Conservation (phyloP, 2,888 invertebrate genomes). For the Papilio demoleus region DNA sequence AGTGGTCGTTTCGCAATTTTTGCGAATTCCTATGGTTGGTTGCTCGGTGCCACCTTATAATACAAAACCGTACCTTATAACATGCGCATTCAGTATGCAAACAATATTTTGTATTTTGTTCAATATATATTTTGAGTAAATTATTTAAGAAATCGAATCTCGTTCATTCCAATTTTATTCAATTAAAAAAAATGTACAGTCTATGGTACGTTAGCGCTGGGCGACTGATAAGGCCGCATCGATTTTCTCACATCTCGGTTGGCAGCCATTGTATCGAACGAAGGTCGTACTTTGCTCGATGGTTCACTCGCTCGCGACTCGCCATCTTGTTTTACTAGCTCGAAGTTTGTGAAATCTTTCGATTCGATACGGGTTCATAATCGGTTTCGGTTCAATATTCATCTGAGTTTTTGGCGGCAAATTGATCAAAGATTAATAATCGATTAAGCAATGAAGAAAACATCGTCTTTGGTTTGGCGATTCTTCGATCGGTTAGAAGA, state of each 20-base stretch:
- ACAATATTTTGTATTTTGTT: too few species aligned
- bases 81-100: too few species aligned
- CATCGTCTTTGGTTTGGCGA: conserved; percentile 74
- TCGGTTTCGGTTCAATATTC: conserved; percentile 61
- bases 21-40: too few species aligned
- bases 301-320: conserved; percentile 61
- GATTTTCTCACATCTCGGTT: conserved; percentile 41
- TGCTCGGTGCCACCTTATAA: too few species aligned
- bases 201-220: conserved; percentile 37
- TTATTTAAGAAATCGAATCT: not conserved
- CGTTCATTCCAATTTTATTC: not conserved
- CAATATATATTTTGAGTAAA: not conserved
- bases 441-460: conserved; percentile 68
- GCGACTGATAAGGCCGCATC: conserved; percentile 37
- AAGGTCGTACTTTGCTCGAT: conserved; percentile 61
- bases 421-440: conserved; percentile 57
- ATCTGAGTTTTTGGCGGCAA: conserved; percentile 63
- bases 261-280: conserved; percentile 52
- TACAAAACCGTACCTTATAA: too few species aligned
- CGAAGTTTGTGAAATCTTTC: conserved; percentile 60
- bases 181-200: conserved; percentile 41
- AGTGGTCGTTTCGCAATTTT: too few species aligned
- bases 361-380: conserved; percentile 68
- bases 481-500: conserved; percentile 74
- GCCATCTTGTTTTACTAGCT: conserved; percentile 53